phyloP scores from a whole-genome alignment of 2,888 invertebrate species.

The Sericinus montela region DNA sequence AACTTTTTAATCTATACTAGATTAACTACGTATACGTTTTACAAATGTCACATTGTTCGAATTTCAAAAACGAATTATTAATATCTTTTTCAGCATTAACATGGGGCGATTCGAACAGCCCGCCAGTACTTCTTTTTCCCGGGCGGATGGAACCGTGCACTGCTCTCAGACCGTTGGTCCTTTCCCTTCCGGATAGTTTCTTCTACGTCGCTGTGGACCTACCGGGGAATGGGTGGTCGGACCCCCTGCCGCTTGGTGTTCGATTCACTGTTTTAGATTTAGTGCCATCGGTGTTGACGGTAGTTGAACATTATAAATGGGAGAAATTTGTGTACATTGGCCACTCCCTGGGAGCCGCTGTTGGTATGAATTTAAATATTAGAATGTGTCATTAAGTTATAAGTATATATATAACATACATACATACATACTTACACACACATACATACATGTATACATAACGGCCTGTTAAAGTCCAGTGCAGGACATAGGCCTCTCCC shows the following conservation, averaged over 20 bases:
- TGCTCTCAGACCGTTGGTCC: slow-evolving; percentile 76
- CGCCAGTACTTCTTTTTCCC: slow-evolving; percentile 77
- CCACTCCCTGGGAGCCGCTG: slow-evolving; percentile 10
- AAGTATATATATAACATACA: too few species aligned
- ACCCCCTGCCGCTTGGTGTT: slow-evolving; percentile 65
- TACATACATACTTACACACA: too few species aligned
- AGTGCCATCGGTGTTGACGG: slow-evolving; percentile 50
- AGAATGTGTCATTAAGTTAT: too few species aligned
- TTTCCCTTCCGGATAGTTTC: slow-evolving; percentile 60
- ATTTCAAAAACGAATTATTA: too few species aligned
- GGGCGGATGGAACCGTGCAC: slow-evolving; percentile 81
- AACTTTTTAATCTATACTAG: too few species aligned
- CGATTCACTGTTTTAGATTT: slow-evolving; percentile 57
- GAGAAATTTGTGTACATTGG: slow-evolving; percentile 43
- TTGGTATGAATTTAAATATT: neutral
- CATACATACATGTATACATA: too few species aligned
- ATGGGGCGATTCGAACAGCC: slow-evolving; percentile 75
- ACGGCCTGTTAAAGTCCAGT: too few species aligned
- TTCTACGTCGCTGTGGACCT: slow-evolving; percentile 73
- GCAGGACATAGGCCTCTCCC: too few species aligned
- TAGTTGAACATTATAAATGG: slow-evolving; percentile 62
- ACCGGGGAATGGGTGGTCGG: slow-evolving; percentile 81
- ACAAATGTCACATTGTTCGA: too few species aligned
- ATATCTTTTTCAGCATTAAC: slow-evolving; percentile 63
- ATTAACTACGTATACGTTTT: too few species aligned